These are phyloP conservation scores for Chionomys nivalis DNA, from an alignment of 2,113 vertebrate genomes.

Conservation along the genomic window DNA sequence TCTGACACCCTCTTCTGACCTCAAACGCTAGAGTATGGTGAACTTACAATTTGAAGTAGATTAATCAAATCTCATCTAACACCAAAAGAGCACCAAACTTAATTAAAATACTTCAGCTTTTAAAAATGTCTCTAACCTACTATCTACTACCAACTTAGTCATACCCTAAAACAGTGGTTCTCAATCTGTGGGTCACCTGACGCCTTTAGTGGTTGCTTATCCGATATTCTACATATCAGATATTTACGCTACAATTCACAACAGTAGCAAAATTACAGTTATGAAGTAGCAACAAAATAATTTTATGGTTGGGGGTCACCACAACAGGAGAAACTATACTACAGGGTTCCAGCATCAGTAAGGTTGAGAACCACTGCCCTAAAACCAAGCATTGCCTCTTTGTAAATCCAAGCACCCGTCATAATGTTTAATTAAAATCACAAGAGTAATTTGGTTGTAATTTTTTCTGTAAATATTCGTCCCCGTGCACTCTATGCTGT, in stretches of 20 bases:
- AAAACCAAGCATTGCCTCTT: not conserved
- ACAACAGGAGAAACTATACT: not conserved
- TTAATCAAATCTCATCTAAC: not conserved
- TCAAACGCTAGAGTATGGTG: not conserved
- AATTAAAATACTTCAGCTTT: not conserved
- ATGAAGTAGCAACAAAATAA: not conserved
- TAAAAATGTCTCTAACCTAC: not conserved
- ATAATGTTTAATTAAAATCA: not conserved
- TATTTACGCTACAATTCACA: not conserved
- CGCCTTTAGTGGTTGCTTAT: not conserved
- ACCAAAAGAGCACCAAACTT: not conserved
- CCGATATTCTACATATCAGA: not conserved
- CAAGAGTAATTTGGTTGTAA: not conserved
- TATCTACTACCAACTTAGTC: not conserved
- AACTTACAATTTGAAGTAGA: not conserved
- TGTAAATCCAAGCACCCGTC: not conserved
- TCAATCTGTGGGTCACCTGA: not conserved
- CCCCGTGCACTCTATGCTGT: too few relatives aligned
- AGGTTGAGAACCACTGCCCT: not conserved
- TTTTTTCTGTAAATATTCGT: not conserved
- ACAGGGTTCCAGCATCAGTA: not conserved
- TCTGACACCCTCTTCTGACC: not conserved
- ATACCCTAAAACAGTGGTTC: not conserved
- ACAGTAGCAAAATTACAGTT: not conserved
- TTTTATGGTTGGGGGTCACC: not conserved